Base-by-base conservation (phyloP, 23 tunicate species). In the Clavelina lepadiformis region DNA sequence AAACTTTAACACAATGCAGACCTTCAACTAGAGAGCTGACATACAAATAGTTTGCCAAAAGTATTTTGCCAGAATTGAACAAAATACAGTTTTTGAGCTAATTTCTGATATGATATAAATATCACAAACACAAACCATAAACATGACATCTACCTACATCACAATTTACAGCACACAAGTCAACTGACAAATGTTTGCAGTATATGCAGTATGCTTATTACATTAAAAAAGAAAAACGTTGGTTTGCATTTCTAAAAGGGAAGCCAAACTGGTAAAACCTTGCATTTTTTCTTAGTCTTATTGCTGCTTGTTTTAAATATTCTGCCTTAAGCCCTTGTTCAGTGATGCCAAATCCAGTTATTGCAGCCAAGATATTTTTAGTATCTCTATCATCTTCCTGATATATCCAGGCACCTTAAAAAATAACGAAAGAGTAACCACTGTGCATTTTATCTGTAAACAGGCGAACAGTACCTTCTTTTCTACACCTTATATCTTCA, bases 291-390 rank as follows among this genome's bases (percentile, higher is more conserved):
- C 32, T 13, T 2, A 77, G 28, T 8, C 56, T 67, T 18, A 77
- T 22, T 46, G 67, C 38, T 3, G 59, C 83, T 67, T 77, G 83
- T 45, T 77, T 50, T 34, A 77, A 58, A 5, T 29, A 47, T 27
- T 34, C 25, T 25, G 28, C 46, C n/a, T 38, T 31, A 28, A 27
- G 3, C 29, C 62, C 8, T 51, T 58, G 51, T 18, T 61, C 61
- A n/a, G 32, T 63, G 37, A 63, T 65, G 4, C 78, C 78, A 61
- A 79, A 79, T 11, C 85, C 85, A 46, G 85, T 79, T 1, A 49
- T 60, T 1, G 69, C 69, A 19, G 74, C 70, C 15, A 61, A 41
- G 3, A 69, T 33, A 3, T 28, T 31, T 35, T 38, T 56, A 25
- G 64, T 31, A 44, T 11, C 13, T 18, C 13, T 18, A 18, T 44